These are phyloP conservation scores for Melanotaenia nigrans DNA, from an alignment of 2,797 vertebrate species.

Conservation along the genomic window DNA sequence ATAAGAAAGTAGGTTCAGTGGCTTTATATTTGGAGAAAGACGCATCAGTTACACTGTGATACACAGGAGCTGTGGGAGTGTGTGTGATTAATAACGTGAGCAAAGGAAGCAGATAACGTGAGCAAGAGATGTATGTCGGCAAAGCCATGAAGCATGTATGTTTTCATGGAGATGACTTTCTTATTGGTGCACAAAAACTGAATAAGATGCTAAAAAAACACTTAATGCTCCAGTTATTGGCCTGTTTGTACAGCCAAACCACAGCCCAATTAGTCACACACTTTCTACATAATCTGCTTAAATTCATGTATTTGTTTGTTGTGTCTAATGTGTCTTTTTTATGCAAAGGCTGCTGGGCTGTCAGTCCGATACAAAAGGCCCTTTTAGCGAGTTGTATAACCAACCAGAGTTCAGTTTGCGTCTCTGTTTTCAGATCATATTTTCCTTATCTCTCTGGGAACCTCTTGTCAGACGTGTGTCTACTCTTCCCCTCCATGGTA, in stretches of 20 bases:
- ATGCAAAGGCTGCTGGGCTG: slow-evolving; percentile 22
- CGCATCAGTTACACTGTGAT: slow-evolving; percentile 46
- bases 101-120: slow-evolving; percentile 18
- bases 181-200: slow-evolving; percentile 1
- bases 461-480: slow-evolving; percentile 36
- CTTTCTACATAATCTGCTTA: slow-evolving; percentile 13
- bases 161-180: slow-evolving; percentile 5
- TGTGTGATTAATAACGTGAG: slow-evolving; percentile 26
- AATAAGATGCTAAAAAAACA: neutral
- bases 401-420: slow-evolving; percentile 13
- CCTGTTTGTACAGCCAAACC: slow-evolving; percentile 3
- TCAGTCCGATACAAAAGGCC: slow-evolving; percentile 21
- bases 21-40: slow-evolving; percentile 25
- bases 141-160: neutral
- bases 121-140: slow-evolving; percentile 26
- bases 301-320: slow-evolving; percentile 13
- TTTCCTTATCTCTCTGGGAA: slow-evolving; percentile 39
- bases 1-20: slow-evolving; percentile 39
- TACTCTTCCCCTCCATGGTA: slow-evolving; percentile 23
- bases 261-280: slow-evolving; percentile 5
- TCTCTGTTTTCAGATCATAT: slow-evolving; percentile 53
- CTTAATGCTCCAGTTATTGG: neutral
- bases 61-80: slow-evolving; percentile 8
- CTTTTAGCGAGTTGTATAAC: slow-evolving; percentile 43
- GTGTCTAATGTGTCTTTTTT: slow-evolving; percentile 13